These are phyloP conservation scores for Bellardia pandia DNA, from an alignment of 2,888 invertebrate genomes.

Conservation along the genomic window DNA sequence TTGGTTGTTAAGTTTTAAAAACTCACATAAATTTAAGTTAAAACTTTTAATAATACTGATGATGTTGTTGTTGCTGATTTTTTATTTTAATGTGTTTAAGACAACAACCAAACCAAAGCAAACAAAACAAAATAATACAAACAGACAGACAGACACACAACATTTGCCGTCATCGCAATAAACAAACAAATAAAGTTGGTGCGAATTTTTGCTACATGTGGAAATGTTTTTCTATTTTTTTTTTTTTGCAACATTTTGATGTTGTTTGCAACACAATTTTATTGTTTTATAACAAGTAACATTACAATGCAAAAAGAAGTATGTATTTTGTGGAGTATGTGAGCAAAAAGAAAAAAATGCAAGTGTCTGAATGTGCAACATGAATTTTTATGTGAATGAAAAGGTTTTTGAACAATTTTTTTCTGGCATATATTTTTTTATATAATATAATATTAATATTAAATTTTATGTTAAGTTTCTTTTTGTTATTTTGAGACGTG, in stretches of 20 bases:
- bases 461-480: not conserved
- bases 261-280: slow-evolving; percentile 62
- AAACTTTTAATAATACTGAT: slow-evolving; percentile 58
- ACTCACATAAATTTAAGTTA: slow-evolving; percentile 71
- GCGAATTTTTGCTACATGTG: slow-evolving; percentile 22
- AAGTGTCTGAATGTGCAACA: slow-evolving; percentile 49
- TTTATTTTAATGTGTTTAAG: slow-evolving; percentile 62
- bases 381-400: slow-evolving; percentile 32
- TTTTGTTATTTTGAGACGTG: not conserved
- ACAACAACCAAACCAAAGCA: slow-evolving; percentile 41
- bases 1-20: slow-evolving; percentile 60
- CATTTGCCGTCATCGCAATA: not conserved
- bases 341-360: not conserved
- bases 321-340: slow-evolving; percentile 43
- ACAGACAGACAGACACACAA: slow-evolving; percentile 22
- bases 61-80: slow-evolving; percentile 49
- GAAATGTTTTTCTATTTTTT: slow-evolving; percentile 6
- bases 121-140: slow-evolving; percentile 25
- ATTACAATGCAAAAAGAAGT: slow-evolving; percentile 38
- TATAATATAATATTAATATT: slow-evolving; percentile 1
- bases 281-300: slow-evolving; percentile 50
- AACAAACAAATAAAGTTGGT: slow-evolving; percentile 35
- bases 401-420: slow-evolving; percentile 28
- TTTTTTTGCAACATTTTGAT: not conserved
- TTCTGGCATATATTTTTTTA: not conserved